phyloP scores from a whole-genome alignment of 2,888 invertebrate genomes.

The Papilio elwesi region DNA sequence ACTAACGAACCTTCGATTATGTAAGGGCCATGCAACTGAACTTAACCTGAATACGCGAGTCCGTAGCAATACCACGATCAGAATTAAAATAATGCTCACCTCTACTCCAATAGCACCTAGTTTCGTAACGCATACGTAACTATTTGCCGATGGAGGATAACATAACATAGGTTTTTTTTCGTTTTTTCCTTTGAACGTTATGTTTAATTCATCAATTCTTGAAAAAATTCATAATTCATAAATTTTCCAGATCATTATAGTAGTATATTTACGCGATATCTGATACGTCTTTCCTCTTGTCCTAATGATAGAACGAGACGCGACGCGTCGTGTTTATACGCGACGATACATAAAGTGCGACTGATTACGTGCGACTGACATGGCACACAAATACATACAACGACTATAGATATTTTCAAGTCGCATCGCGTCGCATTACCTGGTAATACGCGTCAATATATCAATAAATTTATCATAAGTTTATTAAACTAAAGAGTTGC shows the following conservation, averaged over 20 bases:
- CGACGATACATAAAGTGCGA: no score
- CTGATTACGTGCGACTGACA: no score
- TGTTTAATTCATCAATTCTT: conserved; percentile 27
- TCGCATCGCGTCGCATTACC: no score
- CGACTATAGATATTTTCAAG: no score
- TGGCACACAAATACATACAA: no score
- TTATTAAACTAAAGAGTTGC: no score
- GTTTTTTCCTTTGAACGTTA: conserved; percentile 27
- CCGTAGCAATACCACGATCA: conserved; percentile 44
- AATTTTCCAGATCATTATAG: conserved; percentile 2
- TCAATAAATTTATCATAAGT: no score
- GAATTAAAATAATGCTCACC: conserved; percentile 49
- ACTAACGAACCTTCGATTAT: not conserved
- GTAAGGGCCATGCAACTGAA: conserved; percentile 34
- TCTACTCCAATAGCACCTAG: conserved; percentile 29
- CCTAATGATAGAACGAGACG: no score
- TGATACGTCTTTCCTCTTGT: no score
- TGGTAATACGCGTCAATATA: no score
- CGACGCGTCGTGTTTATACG: no score
- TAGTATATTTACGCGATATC: no score
- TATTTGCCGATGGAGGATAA: conserved; percentile 33
- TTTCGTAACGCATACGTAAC: conserved; percentile 45
- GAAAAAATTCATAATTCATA: conserved; percentile 18
- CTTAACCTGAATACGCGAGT: conserved; percentile 52
- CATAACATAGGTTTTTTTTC: not conserved